Conservation (phyloP, 2,888 invertebrate species). For the Erebia epiphron region DNA sequence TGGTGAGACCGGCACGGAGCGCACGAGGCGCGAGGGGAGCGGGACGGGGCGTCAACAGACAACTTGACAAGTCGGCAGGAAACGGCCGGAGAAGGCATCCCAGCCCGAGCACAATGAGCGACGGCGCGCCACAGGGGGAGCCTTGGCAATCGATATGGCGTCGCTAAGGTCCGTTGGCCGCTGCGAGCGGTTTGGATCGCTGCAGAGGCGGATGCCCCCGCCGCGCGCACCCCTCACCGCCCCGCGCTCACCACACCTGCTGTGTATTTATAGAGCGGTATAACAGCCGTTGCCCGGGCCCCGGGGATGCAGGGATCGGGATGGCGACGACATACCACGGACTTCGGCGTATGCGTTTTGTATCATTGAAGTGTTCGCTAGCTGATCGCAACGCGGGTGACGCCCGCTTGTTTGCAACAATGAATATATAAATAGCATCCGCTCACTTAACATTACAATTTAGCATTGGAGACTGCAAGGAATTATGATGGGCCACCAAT, state of each 20-base stretch:
- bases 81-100: constrained; percentile 79
- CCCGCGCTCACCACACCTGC: constrained; percentile 76
- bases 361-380: constrained; percentile 48
- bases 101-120: constrained; percentile 77
- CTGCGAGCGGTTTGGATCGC: constrained; percentile 78
- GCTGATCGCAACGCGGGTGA: constrained; percentile 57
- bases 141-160: constrained; percentile 83
- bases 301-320: constrained; percentile 80
- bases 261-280: constrained; percentile 79
- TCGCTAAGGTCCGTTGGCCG: constrained; percentile 83
- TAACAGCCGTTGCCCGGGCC: constrained; percentile 67
- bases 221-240: constrained; percentile 62
- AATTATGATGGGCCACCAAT: background rate
- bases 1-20: constrained; percentile 54
- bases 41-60: constrained; percentile 57
- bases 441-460: constrained; percentile 33
- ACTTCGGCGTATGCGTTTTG: constrained; percentile 49
- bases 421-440: constrained; percentile 65
- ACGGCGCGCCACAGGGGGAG: constrained; percentile 81
- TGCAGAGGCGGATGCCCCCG: constrained; percentile 78
- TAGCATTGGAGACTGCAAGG: constrained; percentile 19
- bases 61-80: constrained; percentile 73
- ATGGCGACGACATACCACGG: constrained; percentile 59
- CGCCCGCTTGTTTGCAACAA: constrained; percentile 59
- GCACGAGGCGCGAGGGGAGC: constrained; percentile 46